Conservation (phyloP, 2,797 vertebrate genomes). For the Acipenser ruthenus region DNA sequence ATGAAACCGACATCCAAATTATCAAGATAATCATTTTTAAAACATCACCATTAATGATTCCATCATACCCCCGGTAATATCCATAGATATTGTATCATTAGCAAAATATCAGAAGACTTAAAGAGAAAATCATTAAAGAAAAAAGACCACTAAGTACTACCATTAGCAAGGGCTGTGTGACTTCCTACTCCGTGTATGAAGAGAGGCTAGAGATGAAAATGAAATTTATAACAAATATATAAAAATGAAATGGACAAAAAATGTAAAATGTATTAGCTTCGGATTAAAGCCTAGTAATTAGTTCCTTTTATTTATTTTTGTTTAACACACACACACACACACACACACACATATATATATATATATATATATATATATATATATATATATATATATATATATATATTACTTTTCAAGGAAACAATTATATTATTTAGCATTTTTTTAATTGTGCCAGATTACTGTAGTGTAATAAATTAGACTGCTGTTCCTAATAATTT, state of each 20-base stretch:
- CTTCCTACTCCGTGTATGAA: conserved; percentile 41
- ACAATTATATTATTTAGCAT: neutral
- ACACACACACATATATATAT: conserved; percentile 43
- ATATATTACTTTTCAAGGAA: conserved; percentile 55
- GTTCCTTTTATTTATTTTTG: conserved; percentile 38
- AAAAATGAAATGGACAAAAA: conserved; percentile 16
- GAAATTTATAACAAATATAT: conserved; percentile 12
- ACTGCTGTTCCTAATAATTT: too few species aligned
- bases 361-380: conserved; percentile 50
- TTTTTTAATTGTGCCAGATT: too few species aligned
- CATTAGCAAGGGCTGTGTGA: conserved; percentile 43
- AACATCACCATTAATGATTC: conserved; percentile 61
- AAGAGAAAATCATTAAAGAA: conserved; percentile 48
- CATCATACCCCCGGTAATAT: conserved; percentile 57
- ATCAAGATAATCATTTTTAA: conserved; percentile 63
- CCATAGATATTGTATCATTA: conserved; percentile 63
- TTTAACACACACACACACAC: conserved; percentile 20
- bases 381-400: conserved; percentile 54
- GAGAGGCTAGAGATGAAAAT: conserved; percentile 14
- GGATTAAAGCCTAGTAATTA: conserved; percentile 55
- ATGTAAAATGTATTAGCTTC: conserved; percentile 53
- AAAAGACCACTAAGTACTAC: conserved; percentile 36
- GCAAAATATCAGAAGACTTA: conserved; percentile 50
- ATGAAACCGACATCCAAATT: conserved; percentile 56
- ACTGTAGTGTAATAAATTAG: too few species aligned